Percentiles rank a stretch among this genome's conserved stretches.
phyloP scores from a whole-genome alignment of 2,113 vertebrate genomes.

The Apteryx mantelli region DNA sequence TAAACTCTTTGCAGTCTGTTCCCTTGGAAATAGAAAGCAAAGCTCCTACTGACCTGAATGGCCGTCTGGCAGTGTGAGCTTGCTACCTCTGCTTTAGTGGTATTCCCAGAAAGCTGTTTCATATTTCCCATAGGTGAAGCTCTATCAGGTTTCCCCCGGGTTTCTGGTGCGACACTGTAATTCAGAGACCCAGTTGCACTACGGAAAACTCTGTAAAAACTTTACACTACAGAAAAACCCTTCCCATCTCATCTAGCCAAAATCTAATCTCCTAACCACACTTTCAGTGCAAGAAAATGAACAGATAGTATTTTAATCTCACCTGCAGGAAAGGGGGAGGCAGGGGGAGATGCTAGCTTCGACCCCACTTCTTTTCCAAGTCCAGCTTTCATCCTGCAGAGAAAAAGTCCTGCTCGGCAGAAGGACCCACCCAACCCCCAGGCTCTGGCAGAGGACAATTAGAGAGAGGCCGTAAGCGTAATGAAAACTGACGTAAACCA shows the following conservation, averaged over 20 bases:
- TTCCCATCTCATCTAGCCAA: neutral
- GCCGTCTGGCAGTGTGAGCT: neutral
- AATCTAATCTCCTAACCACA: neutral
- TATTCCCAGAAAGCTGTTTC: neutral
- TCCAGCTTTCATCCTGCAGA: neutral
- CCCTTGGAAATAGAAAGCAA: neutral
- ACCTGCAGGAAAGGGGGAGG: neutral
- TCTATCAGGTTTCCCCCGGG: neutral
- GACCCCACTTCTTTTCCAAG: neutral
- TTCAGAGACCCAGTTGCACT: neutral
- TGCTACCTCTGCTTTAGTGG: neutral
- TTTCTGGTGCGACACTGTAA: neutral
- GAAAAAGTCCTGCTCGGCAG: neutral
- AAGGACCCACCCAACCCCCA: neutral
- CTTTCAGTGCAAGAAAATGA: neutral
- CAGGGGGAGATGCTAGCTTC: neutral
- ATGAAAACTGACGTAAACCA: slow-evolving; percentile 69
- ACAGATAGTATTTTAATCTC: neutral
- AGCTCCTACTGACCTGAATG: neutral
- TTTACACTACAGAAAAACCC: neutral
- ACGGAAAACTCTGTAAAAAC: neutral
- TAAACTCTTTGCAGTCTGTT: neutral
- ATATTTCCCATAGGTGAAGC: neutral
- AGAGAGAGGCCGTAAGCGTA: slow-evolving; percentile 44
- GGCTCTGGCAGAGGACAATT: slow-evolving; percentile 16